A percentile compares a stretch with the other conserved stretches of the same genome.
Conservation (phyloP, 1,140 invertebrate species). For the Cherax destructor region DNA sequence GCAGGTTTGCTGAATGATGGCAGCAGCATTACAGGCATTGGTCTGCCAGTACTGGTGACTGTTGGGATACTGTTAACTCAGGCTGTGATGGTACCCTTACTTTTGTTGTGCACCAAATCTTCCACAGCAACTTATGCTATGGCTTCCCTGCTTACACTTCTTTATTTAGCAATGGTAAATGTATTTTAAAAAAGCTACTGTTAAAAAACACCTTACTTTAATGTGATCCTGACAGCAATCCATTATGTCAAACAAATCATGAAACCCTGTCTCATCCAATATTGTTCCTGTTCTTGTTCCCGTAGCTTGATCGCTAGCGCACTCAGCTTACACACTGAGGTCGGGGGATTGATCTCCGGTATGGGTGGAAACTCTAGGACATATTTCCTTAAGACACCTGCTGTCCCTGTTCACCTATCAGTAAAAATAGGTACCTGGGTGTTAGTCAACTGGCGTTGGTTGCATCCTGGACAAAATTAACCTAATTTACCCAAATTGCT, state of each 20-base stretch:
- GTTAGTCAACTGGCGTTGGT: too few relatives aligned
- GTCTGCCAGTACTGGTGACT: slow-evolving; percentile 15
- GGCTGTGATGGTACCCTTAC: slow-evolving; percentile 10
- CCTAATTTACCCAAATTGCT: too few relatives aligned
- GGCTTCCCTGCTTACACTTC: slow-evolving; percentile 3
- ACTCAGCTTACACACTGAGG: too few relatives aligned
- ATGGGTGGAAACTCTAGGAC: too few relatives aligned
- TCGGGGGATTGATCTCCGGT: too few relatives aligned
- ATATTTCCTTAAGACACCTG: too few relatives aligned
- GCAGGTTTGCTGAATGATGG: slow-evolving; percentile 8
- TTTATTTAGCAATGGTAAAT: slow-evolving; percentile 24
- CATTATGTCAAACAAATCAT: background rate
- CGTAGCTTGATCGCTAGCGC: too few relatives aligned
- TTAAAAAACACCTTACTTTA: background rate
- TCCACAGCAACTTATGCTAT: slow-evolving; percentile 12
- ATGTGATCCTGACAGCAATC: too few relatives aligned
- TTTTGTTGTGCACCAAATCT: background rate
- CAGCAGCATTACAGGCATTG: background rate
- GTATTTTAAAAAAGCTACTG: background rate
- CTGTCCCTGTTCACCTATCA: too few relatives aligned
- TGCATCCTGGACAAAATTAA: too few relatives aligned
- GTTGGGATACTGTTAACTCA: slow-evolving; percentile 13
- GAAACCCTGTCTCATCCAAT: background rate
- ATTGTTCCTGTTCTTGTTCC: too few relatives aligned
- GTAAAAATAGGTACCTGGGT: too few relatives aligned